phyloP scores from a whole-genome alignment of 2,113 vertebrate genomes.

The Lepisosteus osseus region DNA sequence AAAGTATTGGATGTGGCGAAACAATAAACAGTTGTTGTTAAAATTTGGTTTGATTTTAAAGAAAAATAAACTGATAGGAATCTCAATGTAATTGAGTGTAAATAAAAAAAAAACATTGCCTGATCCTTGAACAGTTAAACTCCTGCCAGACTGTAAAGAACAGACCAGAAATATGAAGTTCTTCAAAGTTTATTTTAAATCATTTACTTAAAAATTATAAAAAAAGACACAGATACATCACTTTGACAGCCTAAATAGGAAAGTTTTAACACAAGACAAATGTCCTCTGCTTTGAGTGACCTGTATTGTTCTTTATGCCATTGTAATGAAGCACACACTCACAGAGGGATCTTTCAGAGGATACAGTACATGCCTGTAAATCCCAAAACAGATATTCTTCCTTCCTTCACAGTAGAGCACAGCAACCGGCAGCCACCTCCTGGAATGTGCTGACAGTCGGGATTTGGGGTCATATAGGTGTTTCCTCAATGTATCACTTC shows the following conservation, averaged over 20 bases:
- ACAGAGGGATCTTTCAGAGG: background rate
- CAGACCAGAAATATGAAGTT: no score
- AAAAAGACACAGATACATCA: background rate
- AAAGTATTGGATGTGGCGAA: no score
- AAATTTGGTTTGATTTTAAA: no score
- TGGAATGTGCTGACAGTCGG: conserved; percentile 49
- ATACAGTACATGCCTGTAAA: conserved; percentile 21
- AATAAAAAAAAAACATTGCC: no score
- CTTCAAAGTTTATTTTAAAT: background rate
- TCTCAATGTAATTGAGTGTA: no score
- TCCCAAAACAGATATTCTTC: conserved; percentile 30
- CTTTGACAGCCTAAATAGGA: background rate
- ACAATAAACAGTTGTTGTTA: no score
- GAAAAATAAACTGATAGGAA: no score
- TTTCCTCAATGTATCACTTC: conserved; percentile 26
- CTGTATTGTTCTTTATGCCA: background rate
- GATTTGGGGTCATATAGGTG: conserved; percentile 12
- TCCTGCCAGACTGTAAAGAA: no score
- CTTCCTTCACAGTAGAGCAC: conserved; percentile 29
- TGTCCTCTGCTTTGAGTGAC: conserved; percentile 5
- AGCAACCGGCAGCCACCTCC: conserved; percentile 27
- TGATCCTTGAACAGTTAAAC: no score
- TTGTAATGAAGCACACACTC: conserved; percentile 15
- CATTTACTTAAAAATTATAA: background rate
- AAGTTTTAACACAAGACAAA: background rate